Evolutionary conservation across 2,113 vertebrate genomes (phyloP).

Genomic region (Penelope pileata): DNA sequence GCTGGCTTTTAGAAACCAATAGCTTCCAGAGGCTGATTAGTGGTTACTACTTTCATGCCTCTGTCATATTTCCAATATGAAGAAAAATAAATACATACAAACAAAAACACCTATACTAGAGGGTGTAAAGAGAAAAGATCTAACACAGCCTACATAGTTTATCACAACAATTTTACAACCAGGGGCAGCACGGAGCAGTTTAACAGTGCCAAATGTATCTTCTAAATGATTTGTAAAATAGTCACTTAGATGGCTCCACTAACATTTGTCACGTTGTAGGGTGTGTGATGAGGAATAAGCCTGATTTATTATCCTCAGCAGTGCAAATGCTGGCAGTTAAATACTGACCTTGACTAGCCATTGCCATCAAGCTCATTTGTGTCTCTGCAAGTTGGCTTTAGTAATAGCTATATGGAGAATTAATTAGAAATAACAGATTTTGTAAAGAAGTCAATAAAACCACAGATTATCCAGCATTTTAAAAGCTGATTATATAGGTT

Average conservation of each 20-base stretch:
- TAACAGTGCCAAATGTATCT: slow-evolving; percentile 17
- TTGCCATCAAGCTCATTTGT: slow-evolving; percentile 37
- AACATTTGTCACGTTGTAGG: slow-evolving; percentile 24
- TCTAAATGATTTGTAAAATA: slow-evolving; percentile 15
- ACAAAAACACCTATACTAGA: background rate
- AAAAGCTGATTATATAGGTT: slow-evolving; percentile 69
- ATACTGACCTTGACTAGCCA: slow-evolving; percentile 58
- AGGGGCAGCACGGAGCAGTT: background rate
- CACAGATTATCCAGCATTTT: slow-evolving; percentile 59
- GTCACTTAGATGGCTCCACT: background rate
- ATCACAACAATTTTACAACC: background rate
- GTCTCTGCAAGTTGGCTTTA: slow-evolving; percentile 34
- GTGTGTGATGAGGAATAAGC: slow-evolving; percentile 15
- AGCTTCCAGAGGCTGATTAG: background rate
- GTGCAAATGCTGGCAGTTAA: slow-evolving; percentile 41
- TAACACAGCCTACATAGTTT: background rate
- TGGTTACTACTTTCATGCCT: background rate
- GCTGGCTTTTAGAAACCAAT: background rate
- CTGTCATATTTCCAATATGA: background rate
- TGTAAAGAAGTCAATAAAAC: slow-evolving; percentile 56
- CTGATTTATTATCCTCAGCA: slow-evolving; percentile 45
- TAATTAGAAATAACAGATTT: slow-evolving; percentile 66
- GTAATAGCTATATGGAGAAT: slow-evolving; percentile 33
- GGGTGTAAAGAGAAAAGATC: background rate
- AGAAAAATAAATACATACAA: background rate